Evolutionary conservation across 2,113 vertebrate species (phyloP), one percentile per base, ranked within the genome.

Genomic region (Copsychus sechellarum): DNA sequence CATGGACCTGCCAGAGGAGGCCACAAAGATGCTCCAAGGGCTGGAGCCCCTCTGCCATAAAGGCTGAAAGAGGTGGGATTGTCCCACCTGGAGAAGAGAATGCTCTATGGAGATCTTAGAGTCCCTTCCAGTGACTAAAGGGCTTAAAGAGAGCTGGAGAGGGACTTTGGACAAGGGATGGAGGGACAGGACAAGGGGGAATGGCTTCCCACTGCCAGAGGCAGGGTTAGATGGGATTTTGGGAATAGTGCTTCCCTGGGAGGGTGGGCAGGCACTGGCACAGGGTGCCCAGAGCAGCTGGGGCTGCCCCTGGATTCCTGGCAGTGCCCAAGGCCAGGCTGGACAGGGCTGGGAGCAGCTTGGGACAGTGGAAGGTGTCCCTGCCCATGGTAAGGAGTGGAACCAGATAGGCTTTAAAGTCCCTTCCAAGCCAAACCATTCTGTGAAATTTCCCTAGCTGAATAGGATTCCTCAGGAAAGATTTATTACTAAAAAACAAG

Each of bases 171-270:
- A 54, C 47, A 34, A 47, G n/a, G 24, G 40, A 5, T 47, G 21
- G 70, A 34, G 38, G 0, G 4, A 2, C n/a, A 47, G 0, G 4
- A 54, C 14, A 57, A 8, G 4, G 9, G 11, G 8, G 26, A 50
- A 65, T 43, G 42, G 53, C n/a, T 47, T 31, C 54, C 4, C 11
- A 61, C 3, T 31, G 21, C 33, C 69, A 82, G 11, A 76, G 54
- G 5, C 25, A 54, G 31, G 14, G 3, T 0, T 3, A 0, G 54
- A 11, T 54, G 54, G n/a, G 40, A 48, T 20, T 42, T 0, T 42
- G 18, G 40, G 16, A 4, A 14, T 14, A 51, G 14, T 40, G 1
- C 1, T 13, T 48, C n/a, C 17, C n/a, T 54, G 20, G 0, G 21
- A 89, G n/a, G 11, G 29, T 40, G 61, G 23, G 1, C 0, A 66